These are phyloP conservation scores for Sebastes glaucus DNA, from an alignment of 2,797 vertebrate genomes.

Conservation along the genomic window DNA sequence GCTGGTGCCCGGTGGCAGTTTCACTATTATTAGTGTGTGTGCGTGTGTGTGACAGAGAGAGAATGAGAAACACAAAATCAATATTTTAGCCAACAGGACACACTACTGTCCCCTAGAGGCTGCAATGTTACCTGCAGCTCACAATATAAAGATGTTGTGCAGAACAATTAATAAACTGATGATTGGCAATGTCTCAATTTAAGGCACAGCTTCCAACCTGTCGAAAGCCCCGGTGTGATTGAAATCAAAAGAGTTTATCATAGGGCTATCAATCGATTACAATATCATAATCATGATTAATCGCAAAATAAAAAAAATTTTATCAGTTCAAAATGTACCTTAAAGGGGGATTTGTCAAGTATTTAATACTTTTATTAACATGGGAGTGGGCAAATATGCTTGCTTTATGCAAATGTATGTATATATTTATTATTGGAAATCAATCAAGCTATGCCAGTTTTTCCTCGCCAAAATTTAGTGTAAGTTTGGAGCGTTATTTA, in stretches of 20 bases:
- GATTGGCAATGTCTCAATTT: neutral
- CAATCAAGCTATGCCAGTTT: too few species aligned
- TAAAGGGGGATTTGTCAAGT: too few species aligned
- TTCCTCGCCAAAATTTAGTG: too few species aligned
- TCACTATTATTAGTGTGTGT: slow-evolving; percentile 23
- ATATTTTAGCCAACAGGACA: slow-evolving; percentile 6
- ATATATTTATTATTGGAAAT: too few species aligned
- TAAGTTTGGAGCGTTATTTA: too few species aligned
- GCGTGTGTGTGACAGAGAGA: neutral
- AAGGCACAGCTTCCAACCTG: neutral
- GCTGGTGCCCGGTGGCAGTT: slow-evolving; percentile 29
- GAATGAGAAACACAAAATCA: neutral
- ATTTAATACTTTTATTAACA: too few species aligned
- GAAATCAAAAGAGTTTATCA: neutral
- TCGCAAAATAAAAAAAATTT: too few species aligned
- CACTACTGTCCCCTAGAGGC: neutral
- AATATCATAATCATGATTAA: too few species aligned
- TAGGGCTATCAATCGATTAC: too few species aligned
- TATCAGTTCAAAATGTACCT: too few species aligned
- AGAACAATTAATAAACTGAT: neutral
- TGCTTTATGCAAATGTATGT: too few species aligned
- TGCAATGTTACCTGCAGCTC: neutral
- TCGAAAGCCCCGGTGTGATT: fast-evolving
- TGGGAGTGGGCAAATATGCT: fast-evolving
- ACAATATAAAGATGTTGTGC: neutral